Evolutionary conservation across 2,888 invertebrate species (phyloP), one percentile per base, ranked within the genome.

Genomic region (Tortrix viridana): DNA sequence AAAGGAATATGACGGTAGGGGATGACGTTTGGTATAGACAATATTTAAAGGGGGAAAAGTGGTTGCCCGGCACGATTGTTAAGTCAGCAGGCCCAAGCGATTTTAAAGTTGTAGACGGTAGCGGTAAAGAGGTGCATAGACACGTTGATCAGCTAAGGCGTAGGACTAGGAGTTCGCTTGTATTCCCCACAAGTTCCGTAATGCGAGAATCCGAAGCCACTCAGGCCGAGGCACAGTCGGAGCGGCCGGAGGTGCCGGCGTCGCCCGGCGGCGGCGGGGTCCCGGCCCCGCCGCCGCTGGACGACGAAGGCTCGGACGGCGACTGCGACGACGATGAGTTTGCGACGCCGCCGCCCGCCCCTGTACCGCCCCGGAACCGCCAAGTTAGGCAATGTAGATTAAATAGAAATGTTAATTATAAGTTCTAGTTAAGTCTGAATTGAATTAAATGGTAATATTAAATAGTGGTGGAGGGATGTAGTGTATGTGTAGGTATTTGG

Each of bases 121-220:
- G 9, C 7, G 41, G 41, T n/a, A 43, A 43, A 20, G 4, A 9
- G 1, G 14, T 53, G 3, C 53, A 53, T 22, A 4, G 53, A 3
- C 53, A 53, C 7, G 5, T 53, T 1, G 53, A 53, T 19, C 53
- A 53, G 23, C 16, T 53, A n/a, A 52, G 20, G 16, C 53, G 49
- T 18, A 32, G 49, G 18, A 9, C 18, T 26, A 32, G 18, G 7
- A 18, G 49, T 32, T 49, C 49, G 32, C 16, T 19, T 5, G 37
- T 49, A 9, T 14, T 3, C 12, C 49, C 49, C 12, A 9, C 18
- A 18, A 18, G 16, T 2, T 9, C 26, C 3, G 16, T 22, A 12
- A 5, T 3, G 18, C 18, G 18, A 16, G 32, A 26, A n/a, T 2
- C 48, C 6, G 16, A 2, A 0, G n/a, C 16, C n/a, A 22, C 23